These are phyloP conservation scores for Eupeodes corollae DNA, from an alignment of 1,140 invertebrate species.

Conservation along the genomic window DNA sequence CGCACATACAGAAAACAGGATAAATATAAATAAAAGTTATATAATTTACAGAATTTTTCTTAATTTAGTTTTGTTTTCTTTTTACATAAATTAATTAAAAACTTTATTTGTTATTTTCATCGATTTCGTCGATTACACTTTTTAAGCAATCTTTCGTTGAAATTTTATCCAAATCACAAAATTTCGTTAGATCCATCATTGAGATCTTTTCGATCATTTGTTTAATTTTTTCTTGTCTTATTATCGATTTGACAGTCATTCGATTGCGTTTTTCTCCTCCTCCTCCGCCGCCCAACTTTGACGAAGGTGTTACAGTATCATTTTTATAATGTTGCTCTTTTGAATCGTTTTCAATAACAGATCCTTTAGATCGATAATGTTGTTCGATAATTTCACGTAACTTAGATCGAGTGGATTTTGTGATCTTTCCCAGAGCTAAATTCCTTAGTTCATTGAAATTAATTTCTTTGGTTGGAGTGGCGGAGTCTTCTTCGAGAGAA, in stretches of 20 bases:
- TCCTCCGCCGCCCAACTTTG: no score
- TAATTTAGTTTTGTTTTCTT: no score
- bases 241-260: slow-evolving; percentile 40
- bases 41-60: no score
- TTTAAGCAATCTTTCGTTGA: slow-evolving; percentile 34
- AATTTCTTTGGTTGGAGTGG: slow-evolving; percentile 20
- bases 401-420: slow-evolving; percentile 23
- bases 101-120: slow-evolving; percentile 15
- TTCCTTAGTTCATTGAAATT: slow-evolving; percentile 31
- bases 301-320: slow-evolving; percentile 1
- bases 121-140: slow-evolving; percentile 33
- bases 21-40: no score
- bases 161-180: slow-evolving; percentile 32
- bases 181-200: slow-evolving; percentile 29
- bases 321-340: slow-evolving; percentile 7
- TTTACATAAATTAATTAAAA: no score
- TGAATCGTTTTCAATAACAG: slow-evolving; percentile 27
- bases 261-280: slow-evolving; percentile 25
- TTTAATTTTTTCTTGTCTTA: slow-evolving; percentile 41
- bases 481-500: slow-evolving; percentile 15
- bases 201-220: slow-evolving; percentile 38
- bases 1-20: no score
- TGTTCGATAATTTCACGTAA: slow-evolving; percentile 27
- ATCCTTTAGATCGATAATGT: slow-evolving; percentile 29
- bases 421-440: slow-evolving; percentile 20